Base-by-base conservation (phyloP, 1,140 invertebrate species). In the Zaprionus tsacasi region DNA sequence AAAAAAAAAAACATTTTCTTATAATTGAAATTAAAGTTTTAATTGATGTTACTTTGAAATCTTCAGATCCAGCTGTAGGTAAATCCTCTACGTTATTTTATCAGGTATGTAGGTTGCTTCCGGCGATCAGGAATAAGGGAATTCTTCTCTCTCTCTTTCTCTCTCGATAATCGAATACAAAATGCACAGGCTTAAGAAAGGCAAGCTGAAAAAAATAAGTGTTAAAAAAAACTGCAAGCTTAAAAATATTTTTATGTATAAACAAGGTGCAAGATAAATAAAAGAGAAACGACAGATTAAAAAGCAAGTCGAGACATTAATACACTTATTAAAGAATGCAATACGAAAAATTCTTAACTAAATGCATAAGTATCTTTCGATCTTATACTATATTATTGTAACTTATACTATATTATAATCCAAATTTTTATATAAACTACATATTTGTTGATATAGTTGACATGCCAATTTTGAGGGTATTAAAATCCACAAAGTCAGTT, bases 201-300 rank as follows among this genome's bases (percentile, higher is more conserved):
- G 45, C 38, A 50, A 52, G 48, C 45, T 35, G 30, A 66, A 64
- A 74, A 74, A 15, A 80, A 76, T 30, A 57, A 78, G 27, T 61
- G 43, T 40, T 38, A 73, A 59, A 52, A 50, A 52, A 75, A 78
- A 78, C 54, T 82, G 77, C 77, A 79, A 79, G 69, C 73, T 66
- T 79, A 73, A 45, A 87, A 77, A 79, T 82, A 80, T 78, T 88
- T 87, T 61, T 78, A 82, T 75, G 68, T 75, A 81, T 88, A 83
- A 89, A 89, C 85, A 78, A 83, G 83, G 59, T 78, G 83, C 64
- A 80, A 82, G 72, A 79, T 82, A 87, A 70, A 73, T 58, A 64
- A 60, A 57, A 64, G 58, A 66, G 12, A 54, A 54, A 60, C 27
- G 27, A 6, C 58, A 17, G 15, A 1, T 30, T 10, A 0, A 21